Base-by-base conservation (phyloP, 2,797 vertebrate genomes). In the Epinephelus malabaricus region DNA sequence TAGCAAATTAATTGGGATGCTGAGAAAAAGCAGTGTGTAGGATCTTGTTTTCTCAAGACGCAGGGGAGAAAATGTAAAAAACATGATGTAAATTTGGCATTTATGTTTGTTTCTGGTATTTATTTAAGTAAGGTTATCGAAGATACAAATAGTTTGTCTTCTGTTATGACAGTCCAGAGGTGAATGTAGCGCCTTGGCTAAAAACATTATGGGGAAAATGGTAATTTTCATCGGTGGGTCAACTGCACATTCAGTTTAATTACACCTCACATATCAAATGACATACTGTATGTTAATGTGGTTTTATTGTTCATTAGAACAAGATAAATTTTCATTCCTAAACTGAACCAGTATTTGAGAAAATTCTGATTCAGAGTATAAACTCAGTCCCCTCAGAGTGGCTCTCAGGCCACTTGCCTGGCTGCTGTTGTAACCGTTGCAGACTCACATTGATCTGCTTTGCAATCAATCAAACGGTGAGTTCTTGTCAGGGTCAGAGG, bases 401-500 rank as follows among this genome's bases (percentile, higher is more conserved):
- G 51, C 53, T 75, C 61, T 58, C 1, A 1, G 64, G 49, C 69
- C 63, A 62, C 75, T 78, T 50, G 56, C 54, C 50, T 53, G 15
- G 56, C 66, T 79, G 59, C 66, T 76, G 72, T 27, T 80, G 53
- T 66, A 65, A 80, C 56, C 12, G 43, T 15, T 45, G 58, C 73
- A 73, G 68, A 86, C 85, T 83, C 60, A 74, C 78, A 92, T 93
- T 43, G 85, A 92, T 90, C 88, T 58, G 82, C 69, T 65, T 58
- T 72, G 61, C 55, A 69, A 84, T 88, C 89, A 88, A 75, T 93
- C 87, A 86, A 82, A 82, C 2, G 23, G 71, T 8, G 74, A 82
- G 76, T 27, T 60, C 45, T 78, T 54, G 62, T 77, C 88, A 83
- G 81, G 87, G 85, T 92, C 85, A 90, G 40, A 75, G 69, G 74